Conservation (phyloP, 2,113 vertebrate species). For the Lontra canadensis region DNA sequence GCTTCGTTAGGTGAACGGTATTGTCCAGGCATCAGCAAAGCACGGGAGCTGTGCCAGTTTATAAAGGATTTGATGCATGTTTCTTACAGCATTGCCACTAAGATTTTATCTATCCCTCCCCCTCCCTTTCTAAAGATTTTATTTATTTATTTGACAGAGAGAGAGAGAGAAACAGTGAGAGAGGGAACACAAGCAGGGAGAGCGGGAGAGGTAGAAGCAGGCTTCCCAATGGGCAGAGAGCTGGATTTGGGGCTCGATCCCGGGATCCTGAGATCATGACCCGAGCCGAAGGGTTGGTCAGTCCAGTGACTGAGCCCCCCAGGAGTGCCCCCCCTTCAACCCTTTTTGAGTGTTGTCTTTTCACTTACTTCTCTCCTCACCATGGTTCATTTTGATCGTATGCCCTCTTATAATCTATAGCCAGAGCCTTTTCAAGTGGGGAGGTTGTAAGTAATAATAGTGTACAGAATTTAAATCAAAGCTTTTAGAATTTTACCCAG, state of each 20-base stretch:
- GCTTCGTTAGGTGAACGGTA: background rate
- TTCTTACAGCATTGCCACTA: background rate
- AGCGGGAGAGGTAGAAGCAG: too few species aligned
- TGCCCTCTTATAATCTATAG: background rate
- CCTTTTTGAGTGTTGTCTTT: background rate
- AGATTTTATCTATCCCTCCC: background rate
- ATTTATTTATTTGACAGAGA: background rate
- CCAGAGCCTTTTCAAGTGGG: background rate
- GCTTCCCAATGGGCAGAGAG: too few species aligned
- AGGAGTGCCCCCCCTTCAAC: background rate
- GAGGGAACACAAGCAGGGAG: too few species aligned
- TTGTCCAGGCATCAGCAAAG: background rate
- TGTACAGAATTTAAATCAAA: background rate
- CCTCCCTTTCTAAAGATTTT: background rate
- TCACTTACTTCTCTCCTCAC: background rate
- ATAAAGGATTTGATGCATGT: background rate
- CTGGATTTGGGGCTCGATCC: fast-evolving
- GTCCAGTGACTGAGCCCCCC: too few species aligned
- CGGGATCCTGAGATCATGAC: too few species aligned
- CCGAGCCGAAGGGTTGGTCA: too few species aligned
- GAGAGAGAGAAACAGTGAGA: too few species aligned
- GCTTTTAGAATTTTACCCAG: background rate
- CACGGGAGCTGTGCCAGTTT: fast-evolving
- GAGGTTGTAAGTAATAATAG: background rate
- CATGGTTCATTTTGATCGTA: background rate